Evolutionary conservation across 2,113 vertebrate species (phyloP), one percentile per base, ranked within the genome.

Genomic region (Grus americana): DNA sequence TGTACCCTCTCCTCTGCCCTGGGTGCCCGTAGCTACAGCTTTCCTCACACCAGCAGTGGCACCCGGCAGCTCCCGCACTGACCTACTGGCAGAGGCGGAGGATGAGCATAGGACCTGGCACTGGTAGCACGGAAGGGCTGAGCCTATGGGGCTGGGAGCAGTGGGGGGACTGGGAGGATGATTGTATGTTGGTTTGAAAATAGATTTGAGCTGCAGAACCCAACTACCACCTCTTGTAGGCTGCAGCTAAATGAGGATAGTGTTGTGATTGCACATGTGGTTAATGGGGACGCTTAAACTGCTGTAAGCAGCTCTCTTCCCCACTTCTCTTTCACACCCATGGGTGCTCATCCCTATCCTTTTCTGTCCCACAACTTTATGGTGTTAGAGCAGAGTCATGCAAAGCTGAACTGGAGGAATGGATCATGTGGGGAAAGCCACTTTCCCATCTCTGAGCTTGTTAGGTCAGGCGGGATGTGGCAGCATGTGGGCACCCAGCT

Each of bases 341-440:
- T 8, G 27, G 47, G 24, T 67, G 82, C 34, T 81, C 17, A 11
- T 46, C 47, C 55, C n/a, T 47, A 8, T 58, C 52, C 57, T 82
- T 54, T 88, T 54, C 36, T 85, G 18, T 66, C 29, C 61, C 16
- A 6, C 2, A 2, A 14, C 0, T 1, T 66, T 73, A 29, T 0
- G 0, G 34, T 66, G 42, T 78, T 62, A 71, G n/a, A 92, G 47
- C 57, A 90, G 38, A 88, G 38, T 42, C 2, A 2, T 16, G 5
- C 4, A 3, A 92, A 87, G 70, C 27, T 21, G 40, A 40, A 79
- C 6, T 0, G 0, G 54, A 30, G n/a, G 10, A 82, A 82, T n/a
- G 78, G 62, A 38, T 32, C 13, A 9, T 32, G 13, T 15, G n/a
- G 19, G 13, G 22, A 59, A 88, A 88, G 36, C 17, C 21, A 11